phyloP scores from a whole-genome alignment of 2,888 invertebrate genomes.

The Melitaea athalia region DNA sequence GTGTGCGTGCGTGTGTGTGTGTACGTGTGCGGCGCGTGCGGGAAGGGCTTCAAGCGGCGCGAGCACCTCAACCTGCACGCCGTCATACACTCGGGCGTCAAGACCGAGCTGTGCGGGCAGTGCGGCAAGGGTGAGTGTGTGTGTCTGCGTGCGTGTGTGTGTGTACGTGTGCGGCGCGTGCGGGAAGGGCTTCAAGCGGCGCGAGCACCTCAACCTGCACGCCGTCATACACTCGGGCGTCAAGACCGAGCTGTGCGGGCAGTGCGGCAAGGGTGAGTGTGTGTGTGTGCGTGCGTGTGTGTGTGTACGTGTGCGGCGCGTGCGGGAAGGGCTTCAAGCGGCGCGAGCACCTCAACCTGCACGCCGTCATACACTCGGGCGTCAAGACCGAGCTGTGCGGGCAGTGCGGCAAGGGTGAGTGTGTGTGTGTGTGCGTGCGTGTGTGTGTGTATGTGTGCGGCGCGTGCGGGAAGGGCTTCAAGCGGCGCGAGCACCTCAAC shows the following conservation, averaged over 20 bases:
- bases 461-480: conserved; percentile 90
- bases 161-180: conserved; percentile 90
- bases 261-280: conserved; percentile 86
- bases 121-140: conserved; percentile 85
- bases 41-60: conserved; percentile 90
- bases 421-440: too few relatives aligned
- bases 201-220: conserved; percentile 91
- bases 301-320: conserved; percentile 89
- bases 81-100: conserved; percentile 92
- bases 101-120: conserved; percentile 89
- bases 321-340: conserved; percentile 91
- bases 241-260: conserved; percentile 89
- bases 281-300: too few relatives aligned
- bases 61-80: conserved; percentile 92
- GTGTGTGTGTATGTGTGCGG: conserved; percentile 87
- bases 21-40: conserved; percentile 89
- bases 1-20: too few relatives aligned
- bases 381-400: conserved; percentile 90
- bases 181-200: conserved; percentile 90
- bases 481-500: conserved; percentile 91
- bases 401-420: conserved; percentile 86
- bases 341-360: conserved; percentile 91
- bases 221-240: conserved; percentile 92
- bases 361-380: conserved; percentile 92
- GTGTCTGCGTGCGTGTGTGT: too few relatives aligned